phyloP scores from a whole-genome alignment of 2,888 invertebrate genomes.

The Watsonalla cultraria region DNA sequence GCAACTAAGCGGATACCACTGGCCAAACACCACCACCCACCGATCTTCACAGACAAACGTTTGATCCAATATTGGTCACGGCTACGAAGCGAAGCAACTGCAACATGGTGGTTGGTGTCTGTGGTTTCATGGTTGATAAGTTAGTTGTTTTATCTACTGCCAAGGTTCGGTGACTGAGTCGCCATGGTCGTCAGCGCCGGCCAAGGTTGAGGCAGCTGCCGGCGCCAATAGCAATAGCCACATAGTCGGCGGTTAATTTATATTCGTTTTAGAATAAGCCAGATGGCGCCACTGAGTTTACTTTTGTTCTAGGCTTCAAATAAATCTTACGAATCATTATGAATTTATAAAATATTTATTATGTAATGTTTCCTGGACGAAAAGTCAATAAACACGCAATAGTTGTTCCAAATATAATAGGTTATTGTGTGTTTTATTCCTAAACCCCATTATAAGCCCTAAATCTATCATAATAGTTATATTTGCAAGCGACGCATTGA shows the following conservation, averaged over 20 bases:
- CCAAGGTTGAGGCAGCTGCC: conserved; percentile 39
- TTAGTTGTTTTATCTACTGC: conserved; percentile 14
- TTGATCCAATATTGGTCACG: background rate
- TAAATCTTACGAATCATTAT: conserved; percentile 42
- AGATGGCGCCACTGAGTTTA: conserved; percentile 60
- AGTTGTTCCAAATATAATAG: conserved; percentile 71
- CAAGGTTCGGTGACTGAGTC: conserved; percentile 14
- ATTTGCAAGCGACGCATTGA: no score
- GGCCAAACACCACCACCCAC: conserved; percentile 20
- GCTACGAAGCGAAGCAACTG: background rate
- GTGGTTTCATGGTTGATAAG: conserved; percentile 12
- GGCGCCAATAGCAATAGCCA: conserved; percentile 74
- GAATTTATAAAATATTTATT: conserved; percentile 67
- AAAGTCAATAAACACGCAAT: conserved; percentile 79
- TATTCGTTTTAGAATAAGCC: conserved; percentile 79
- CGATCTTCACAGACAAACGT: conserved; percentile 2
- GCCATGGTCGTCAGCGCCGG: conserved; percentile 25
- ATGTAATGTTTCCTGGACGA: conserved; percentile 72
- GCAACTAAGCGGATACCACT: conserved; percentile 49
- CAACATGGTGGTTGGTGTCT: conserved; percentile 1
- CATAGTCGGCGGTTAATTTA: conserved; percentile 72
- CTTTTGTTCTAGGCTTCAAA: conserved; percentile 73
- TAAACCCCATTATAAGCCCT: conserved; percentile 1
- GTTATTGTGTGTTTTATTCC: conserved; percentile 47
- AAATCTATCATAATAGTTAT: no score